A percentile compares a stretch with the other conserved stretches of the same genome.
Conservation (phyloP, 2,888 invertebrate species). For the Pachymerium ferrugineum region DNA sequence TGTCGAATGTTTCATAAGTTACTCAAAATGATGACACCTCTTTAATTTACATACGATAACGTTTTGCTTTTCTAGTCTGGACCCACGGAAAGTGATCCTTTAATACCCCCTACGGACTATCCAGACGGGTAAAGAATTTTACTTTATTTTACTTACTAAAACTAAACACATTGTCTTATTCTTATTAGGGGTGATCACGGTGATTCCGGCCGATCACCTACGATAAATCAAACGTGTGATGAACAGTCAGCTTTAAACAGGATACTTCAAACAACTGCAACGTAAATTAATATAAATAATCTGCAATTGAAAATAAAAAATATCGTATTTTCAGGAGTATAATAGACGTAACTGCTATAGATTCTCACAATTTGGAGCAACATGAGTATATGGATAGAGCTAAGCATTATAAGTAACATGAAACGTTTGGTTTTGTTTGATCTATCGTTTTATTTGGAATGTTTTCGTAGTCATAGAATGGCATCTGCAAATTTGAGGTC, state of each 20-base stretch:
- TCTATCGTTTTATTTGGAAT: background rate
- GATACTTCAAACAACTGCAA: constrained; percentile 83
- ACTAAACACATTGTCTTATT: too few relatives aligned
- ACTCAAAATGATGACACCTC: background rate
- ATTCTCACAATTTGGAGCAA: constrained; percentile 79
- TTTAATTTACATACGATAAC: too few relatives aligned
- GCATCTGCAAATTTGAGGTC: background rate
- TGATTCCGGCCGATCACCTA: background rate
- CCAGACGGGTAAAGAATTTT: too few relatives aligned
- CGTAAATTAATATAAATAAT: constrained; percentile 55
- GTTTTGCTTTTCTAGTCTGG: too few relatives aligned
- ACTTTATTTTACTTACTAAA: too few relatives aligned
- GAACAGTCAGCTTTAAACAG: constrained; percentile 84
- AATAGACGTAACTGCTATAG: constrained; percentile 87
- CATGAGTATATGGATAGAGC: constrained; percentile 80
- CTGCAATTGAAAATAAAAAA: background rate
- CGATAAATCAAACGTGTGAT: constrained; percentile 63
- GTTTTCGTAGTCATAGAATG: background rate
- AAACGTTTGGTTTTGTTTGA: background rate
- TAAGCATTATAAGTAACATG: constrained; percentile 57
- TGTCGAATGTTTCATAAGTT: background rate
- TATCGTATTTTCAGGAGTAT: constrained; percentile 63
- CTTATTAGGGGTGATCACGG: constrained; percentile 12
- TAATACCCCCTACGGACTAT: too few relatives aligned
- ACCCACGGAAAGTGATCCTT: too few relatives aligned